Conservation (phyloP, 1,140 invertebrate genomes). For the Vanessa atalanta region DNA sequence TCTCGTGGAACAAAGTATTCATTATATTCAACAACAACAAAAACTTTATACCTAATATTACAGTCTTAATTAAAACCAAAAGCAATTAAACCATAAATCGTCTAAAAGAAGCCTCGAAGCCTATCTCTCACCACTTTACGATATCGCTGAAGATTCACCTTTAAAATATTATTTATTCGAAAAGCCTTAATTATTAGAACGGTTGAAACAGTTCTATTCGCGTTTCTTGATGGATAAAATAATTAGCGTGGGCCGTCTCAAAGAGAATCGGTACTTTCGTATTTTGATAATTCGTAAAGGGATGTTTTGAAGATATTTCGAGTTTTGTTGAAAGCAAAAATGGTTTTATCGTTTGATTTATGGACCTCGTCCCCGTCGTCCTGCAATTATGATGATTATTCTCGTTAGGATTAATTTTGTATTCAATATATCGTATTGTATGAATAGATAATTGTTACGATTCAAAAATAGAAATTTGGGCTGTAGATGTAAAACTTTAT, state of each 20-base stretch:
- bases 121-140: background rate
- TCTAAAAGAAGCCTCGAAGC: background rate
- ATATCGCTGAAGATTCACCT: conserved; percentile 13
- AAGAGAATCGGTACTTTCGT: conserved; percentile 46
- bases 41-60: background rate
- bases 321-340: background rate
- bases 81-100: background rate
- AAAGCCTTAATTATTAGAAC: conserved; percentile 44
- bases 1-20: no score
- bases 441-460: background rate
- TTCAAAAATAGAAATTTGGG: background rate
- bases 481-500: no score
- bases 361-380: background rate
- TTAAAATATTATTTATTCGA: conserved; percentile 17
- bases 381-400: background rate
- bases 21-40: no score
- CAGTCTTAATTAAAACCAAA: background rate
- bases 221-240: conserved; percentile 45
- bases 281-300: conserved; percentile 36
- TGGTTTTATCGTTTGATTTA: conserved; percentile 5
- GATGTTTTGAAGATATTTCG: conserved; percentile 11
- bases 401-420: background rate
- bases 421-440: background rate
- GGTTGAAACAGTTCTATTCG: conserved; percentile 47
- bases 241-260: conserved; percentile 46